Base-by-base conservation (phyloP, 2,888 invertebrate genomes). In the Scaptomyza polygonia region DNA sequence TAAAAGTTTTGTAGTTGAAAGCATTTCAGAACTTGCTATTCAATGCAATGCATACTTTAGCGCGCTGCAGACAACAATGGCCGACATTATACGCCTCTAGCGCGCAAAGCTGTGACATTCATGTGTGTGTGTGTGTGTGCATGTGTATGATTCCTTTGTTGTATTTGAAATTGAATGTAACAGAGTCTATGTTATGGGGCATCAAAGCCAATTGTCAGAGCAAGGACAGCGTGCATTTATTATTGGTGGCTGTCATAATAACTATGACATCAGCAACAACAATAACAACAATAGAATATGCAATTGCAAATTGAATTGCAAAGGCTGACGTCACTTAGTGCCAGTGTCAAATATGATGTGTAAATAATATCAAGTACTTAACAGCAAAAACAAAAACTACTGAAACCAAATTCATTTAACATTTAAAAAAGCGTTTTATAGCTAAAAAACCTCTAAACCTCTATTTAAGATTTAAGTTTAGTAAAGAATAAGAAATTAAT, bases 1-100 rank as follows among this genome's bases (percentile, higher is more conserved):
- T 25, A 25, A 25, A 25, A 5, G 5, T 25, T 25, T 25, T 25
- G 25, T 25, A 25, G 9, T 11, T 48, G 21, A n/a, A 34, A 21
- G 21, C 32, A 32, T 14, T 34, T 34, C 49, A 36, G 12, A 61
- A 36, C 43, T 47, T 58, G 48, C 8, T 36, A 9, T 52, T 52
- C 30, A 29, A 36, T 29, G 27, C 12, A 12, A 49, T 27, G 30
- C 45, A 27, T 58, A 36, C 47, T 54, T 42, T 40, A 36, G 36
- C 53, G 54, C 57, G 55, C 48, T 67, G 65, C 47, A 70, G 61
- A 73, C 67, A 58, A 69, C 71, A 78, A 78, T 75, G 61, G 65
- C 51, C 49, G 51, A 64, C 76, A 82, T 75, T 85, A 66, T 27
- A 40, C 49, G 47, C 12, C 39, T 16, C 3, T 39, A 16, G 16